Percentiles rank a stretch among this genome's conserved stretches.
These are phyloP conservation scores for Hermaeophaga mercurialis DNA, from an alignment of 2,888 invertebrate genomes.

Conservation along the genomic window DNA sequence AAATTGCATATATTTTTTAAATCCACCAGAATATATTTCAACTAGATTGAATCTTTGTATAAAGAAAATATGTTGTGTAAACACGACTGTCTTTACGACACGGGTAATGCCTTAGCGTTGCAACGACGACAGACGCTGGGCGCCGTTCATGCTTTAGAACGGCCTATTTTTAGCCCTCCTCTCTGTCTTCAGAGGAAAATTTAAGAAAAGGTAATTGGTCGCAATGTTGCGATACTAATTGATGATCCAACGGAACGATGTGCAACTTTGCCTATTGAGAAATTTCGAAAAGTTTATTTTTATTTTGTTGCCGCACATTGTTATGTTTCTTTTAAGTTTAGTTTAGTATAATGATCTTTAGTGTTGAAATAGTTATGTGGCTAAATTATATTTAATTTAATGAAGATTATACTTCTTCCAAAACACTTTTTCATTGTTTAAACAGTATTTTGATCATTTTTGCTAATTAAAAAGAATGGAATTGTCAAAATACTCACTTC, in stretches of 20 bases:
- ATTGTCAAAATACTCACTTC: no score
- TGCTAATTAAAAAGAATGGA: no score
- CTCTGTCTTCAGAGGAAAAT: slow-evolving; percentile 24
- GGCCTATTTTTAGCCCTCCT: slow-evolving; percentile 18
- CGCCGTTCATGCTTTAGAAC: slow-evolving; percentile 26
- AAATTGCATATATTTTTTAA: no score
- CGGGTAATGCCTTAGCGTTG: slow-evolving; percentile 7
- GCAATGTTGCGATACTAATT: slow-evolving; percentile 22
- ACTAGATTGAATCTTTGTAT: background rate
- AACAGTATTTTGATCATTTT: no score
- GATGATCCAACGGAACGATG: slow-evolving; percentile 2
- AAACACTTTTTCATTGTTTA: no score
- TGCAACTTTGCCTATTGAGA: slow-evolving; percentile 1
- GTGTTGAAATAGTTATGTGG: no score
- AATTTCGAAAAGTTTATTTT: slow-evolving; percentile 3
- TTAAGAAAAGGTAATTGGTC: slow-evolving; percentile 21
- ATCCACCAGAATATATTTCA: no score
- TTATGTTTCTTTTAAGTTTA: no score
- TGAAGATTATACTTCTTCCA: no score
- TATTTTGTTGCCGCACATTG: background rate
- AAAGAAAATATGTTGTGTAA: slow-evolving; percentile 1
- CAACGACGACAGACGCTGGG: slow-evolving; percentile 21
- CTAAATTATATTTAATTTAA: no score
- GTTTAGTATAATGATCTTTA: no score
- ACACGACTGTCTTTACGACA: background rate